A percentile compares a stretch with the other conserved stretches of the same genome.
These are phyloP conservation scores for Megastigmus dorsalis DNA, from an alignment of 2,888 invertebrate species.

Conservation along the genomic window DNA sequence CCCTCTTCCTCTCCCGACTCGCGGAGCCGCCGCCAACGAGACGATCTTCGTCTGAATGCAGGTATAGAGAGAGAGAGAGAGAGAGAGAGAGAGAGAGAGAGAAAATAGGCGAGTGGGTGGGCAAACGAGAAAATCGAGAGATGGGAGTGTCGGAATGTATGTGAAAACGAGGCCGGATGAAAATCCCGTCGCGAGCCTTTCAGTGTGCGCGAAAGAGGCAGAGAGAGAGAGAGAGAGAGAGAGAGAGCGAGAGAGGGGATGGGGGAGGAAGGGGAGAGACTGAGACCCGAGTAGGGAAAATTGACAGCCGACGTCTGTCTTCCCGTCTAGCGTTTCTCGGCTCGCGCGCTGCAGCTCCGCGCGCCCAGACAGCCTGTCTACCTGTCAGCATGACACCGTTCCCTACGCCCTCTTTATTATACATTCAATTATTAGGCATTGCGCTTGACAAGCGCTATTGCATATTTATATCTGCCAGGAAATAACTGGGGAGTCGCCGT, in stretches of 20 bases:
- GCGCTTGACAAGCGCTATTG: slow-evolving; percentile 72
- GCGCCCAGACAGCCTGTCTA: slow-evolving; percentile 57
- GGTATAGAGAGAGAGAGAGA: neutral
- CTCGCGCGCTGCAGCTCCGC: slow-evolving; percentile 5
- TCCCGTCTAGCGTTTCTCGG: slow-evolving; percentile 63
- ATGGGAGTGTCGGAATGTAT: slow-evolving; percentile 12
- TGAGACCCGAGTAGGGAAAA: slow-evolving; percentile 57
- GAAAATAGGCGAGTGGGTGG: neutral
- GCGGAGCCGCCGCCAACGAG: neutral
- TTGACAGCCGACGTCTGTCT: slow-evolving; percentile 68
- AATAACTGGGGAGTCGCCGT: slow-evolving; percentile 59
- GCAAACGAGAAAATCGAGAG: slow-evolving; percentile 23
- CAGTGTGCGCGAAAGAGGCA: neutral
- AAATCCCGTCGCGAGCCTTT: slow-evolving; percentile 41
- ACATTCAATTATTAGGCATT: slow-evolving; percentile 74
- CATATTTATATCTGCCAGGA: slow-evolving; percentile 71
- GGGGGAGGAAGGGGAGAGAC: slow-evolving; percentile 3
- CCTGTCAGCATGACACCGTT: slow-evolving; percentile 68
- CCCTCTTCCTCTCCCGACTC: neutral
- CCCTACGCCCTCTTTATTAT: slow-evolving; percentile 73
- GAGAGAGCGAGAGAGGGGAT: slow-evolving; percentile 3
- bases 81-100: too few species aligned
- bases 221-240: neutral
- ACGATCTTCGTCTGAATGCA: slow-evolving; percentile 7
- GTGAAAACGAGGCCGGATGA: slow-evolving; percentile 40